Percentiles rank a stretch among this genome's conserved stretches.
These are phyloP conservation scores for Catostomus latipinnis DNA, from an alignment of 2,797 vertebrate genomes.

Conservation along the genomic window DNA sequence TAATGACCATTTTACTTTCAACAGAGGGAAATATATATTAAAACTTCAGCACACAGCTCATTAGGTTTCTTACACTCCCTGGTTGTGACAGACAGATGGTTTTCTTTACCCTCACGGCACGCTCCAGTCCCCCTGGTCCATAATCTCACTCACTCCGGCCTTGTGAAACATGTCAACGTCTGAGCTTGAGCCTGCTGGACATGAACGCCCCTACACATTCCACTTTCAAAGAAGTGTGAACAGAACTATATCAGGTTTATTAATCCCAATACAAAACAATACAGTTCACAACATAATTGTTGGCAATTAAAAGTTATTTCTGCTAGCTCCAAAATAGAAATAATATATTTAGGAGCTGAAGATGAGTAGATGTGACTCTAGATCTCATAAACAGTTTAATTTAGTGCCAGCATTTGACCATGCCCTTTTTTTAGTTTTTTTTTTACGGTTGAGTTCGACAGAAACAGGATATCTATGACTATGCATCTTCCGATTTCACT, in stretches of 20 bases:
- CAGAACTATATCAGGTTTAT: background rate
- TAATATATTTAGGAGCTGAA: no score
- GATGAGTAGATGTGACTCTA: background rate
- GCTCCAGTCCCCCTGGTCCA: constrained; percentile 16
- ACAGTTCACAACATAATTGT: background rate
- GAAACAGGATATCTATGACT: constrained; percentile 53
- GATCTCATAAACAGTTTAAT: no score
- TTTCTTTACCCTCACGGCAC: constrained; percentile 38
- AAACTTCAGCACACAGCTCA: constrained; percentile 21
- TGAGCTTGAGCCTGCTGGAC: background rate
- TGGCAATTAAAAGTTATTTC: background rate
- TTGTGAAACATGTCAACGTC: constrained; percentile 23
- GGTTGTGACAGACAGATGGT: constrained; percentile 43
- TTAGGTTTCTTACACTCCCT: constrained; percentile 9
- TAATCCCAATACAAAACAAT: background rate
- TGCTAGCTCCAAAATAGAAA: no score
- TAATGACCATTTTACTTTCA: background rate
- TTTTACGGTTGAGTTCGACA: background rate
- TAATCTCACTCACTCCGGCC: background rate
- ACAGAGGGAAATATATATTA: constrained; percentile 29
- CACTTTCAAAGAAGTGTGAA: background rate
- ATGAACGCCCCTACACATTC: background rate
- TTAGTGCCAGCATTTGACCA: background rate
- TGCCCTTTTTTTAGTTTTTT: background rate
- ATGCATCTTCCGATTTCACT: constrained; percentile 17